These are phyloP conservation scores for Bombus pyrosoma DNA, from an alignment of 1,140 invertebrate species.

Conservation along the genomic window DNA sequence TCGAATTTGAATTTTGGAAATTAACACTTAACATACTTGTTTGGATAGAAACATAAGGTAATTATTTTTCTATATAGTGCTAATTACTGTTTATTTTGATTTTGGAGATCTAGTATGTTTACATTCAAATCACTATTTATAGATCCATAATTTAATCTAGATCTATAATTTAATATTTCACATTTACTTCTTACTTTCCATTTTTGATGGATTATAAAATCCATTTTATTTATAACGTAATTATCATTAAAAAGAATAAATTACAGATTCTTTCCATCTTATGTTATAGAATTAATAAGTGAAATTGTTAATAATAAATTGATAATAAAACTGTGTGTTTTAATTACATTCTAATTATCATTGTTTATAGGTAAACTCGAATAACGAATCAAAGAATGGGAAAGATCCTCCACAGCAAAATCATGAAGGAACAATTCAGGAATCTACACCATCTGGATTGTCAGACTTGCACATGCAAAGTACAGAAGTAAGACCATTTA, in stretches of 20 bases:
- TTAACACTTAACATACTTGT: background rate
- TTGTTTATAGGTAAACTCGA: conserved; percentile 68
- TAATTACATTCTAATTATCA: background rate
- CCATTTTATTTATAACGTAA: background rate
- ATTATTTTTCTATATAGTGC: background rate
- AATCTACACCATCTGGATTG: conserved; percentile 73
- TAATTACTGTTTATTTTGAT: conserved; percentile 30
- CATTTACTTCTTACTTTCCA: background rate
- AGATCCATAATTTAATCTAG: background rate
- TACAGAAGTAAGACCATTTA: conserved; percentile 74
- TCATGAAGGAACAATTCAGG: conserved; percentile 65
- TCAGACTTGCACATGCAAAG: conserved; percentile 78
- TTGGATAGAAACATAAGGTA: background rate
- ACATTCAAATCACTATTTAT: background rate
- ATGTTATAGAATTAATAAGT: background rate
- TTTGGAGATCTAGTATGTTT: background rate
- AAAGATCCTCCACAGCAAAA: conserved; percentile 70
- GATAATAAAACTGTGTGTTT: background rate
- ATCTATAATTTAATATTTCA: background rate
- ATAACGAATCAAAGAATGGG: conserved; percentile 68
- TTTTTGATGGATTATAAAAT: conserved; percentile 2
- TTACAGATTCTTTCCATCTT: background rate
- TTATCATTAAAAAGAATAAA: background rate
- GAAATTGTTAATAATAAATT: background rate
- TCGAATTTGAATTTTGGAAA: background rate